A percentile compares a stretch with the other conserved stretches of the same genome.
Evolutionary conservation across 2,888 invertebrate species (phyloP).

Genomic region (Mesoligia furuncula): DNA sequence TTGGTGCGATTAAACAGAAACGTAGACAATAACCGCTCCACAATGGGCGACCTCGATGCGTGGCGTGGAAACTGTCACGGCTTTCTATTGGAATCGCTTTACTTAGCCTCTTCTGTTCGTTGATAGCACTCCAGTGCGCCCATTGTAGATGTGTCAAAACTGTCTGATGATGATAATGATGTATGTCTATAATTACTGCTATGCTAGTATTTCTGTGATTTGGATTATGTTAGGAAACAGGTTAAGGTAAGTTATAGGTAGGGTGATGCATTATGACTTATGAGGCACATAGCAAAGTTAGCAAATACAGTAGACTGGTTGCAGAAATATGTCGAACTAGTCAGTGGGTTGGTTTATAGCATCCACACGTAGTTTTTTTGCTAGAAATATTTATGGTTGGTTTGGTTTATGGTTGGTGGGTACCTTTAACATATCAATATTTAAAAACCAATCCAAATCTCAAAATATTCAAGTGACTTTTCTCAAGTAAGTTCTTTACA

Average conservation of each 20-base stretch:
- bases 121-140: slow-evolving; percentile 63
- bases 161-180: slow-evolving; percentile 36
- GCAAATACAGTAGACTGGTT: background rate
- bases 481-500: too few species aligned
- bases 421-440: too few species aligned
- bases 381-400: too few species aligned
- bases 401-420: too few species aligned
- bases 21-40: slow-evolving; percentile 79
- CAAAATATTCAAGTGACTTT: too few species aligned
- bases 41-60: slow-evolving; percentile 84
- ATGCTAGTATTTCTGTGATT: background rate
- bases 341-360: background rate
- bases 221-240: background rate
- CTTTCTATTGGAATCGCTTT: slow-evolving; percentile 86
- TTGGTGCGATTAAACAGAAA: slow-evolving; percentile 73
- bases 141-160: slow-evolving; percentile 72
- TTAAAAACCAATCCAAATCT: too few species aligned
- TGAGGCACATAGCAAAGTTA: background rate
- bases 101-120: slow-evolving; percentile 74
- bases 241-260: background rate
- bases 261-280: background rate
- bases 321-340: background rate
- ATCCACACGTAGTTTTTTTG: too few species aligned
- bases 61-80: slow-evolving; percentile 89
- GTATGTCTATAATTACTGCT: background rate